A percentile compares a stretch with the other conserved stretches of the same genome.
These are phyloP conservation scores for Hylaeus anthracinus DNA, from an alignment of 1,140 invertebrate genomes.

Conservation along the genomic window DNA sequence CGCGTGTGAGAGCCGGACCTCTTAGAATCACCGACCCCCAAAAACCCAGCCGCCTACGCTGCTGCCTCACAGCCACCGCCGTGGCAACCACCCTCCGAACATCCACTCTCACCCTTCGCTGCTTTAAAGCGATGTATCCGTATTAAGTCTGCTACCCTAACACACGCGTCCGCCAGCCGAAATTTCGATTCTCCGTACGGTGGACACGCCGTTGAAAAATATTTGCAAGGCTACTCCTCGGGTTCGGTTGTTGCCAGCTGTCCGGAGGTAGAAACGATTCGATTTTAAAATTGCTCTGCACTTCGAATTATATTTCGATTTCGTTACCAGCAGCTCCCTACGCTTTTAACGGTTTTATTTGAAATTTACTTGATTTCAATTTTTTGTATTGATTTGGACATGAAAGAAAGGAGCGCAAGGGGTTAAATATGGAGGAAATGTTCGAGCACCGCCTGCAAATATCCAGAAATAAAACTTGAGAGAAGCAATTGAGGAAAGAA, in stretches of 20 bases:
- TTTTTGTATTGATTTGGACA: too few relatives aligned
- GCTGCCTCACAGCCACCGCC: conserved; percentile 55
- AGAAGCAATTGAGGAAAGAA: neutral
- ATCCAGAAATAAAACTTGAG: neutral
- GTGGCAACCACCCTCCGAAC: conserved; percentile 69
- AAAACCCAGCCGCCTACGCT: conserved; percentile 63
- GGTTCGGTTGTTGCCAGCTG: too few relatives aligned
- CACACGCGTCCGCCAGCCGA: neutral
- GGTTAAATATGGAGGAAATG: too few relatives aligned
- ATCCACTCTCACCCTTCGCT: conserved; percentile 68
- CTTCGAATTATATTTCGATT: too few relatives aligned
- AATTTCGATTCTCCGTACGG: conserved; percentile 1
- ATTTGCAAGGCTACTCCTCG: neutral
- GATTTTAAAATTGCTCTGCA: too few relatives aligned
- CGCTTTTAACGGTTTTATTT: too few relatives aligned
- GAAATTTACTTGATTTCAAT: too few relatives aligned
- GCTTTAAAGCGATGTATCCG: conserved; percentile 77
- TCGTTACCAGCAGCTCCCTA: too few relatives aligned
- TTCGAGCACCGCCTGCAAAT: too few relatives aligned
- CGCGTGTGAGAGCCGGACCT: conserved; percentile 77
- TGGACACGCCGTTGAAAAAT: too few relatives aligned
- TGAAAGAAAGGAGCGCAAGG: too few relatives aligned
- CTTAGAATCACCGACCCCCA: conserved; percentile 79
- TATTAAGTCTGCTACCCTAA: conserved; percentile 55
- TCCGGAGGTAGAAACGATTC: too few relatives aligned